Conservation (phyloP, 2,113 vertebrate genomes). For the Uria aalge region DNA sequence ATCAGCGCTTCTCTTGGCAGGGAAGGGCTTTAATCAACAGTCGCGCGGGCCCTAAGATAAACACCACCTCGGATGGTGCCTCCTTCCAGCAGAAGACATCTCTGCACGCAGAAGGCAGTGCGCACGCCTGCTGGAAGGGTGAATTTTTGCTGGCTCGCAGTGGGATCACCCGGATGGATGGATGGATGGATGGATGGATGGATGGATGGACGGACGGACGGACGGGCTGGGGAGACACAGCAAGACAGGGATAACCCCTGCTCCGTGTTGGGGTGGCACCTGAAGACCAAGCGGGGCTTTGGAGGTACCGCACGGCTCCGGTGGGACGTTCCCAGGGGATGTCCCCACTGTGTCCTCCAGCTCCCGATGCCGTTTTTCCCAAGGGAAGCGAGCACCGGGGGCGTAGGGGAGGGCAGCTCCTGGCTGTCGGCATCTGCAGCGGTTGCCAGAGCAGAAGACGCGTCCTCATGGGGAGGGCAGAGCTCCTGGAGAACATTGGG, state of each 20-base stretch:
- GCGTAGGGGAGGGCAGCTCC: no score
- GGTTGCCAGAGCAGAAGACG: neutral
- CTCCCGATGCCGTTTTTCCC: no score
- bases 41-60: accelerated
- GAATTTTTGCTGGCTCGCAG: neutral
- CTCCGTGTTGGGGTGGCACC: no score
- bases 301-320: no score
- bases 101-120: neutral
- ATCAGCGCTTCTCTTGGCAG: neutral
- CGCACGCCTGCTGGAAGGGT: accelerated
- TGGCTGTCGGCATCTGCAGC: neutral
- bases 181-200: neutral
- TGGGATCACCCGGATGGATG: neutral
- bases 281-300: no score
- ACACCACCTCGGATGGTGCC: accelerated
- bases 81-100: neutral
- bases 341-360: no score
- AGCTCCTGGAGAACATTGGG: neutral
- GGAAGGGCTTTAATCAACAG: neutral
- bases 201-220: neutral
- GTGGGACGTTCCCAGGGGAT: no score
- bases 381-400: no score
- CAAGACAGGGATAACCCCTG: neutral
- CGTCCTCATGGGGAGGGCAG: neutral
- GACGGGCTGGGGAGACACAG: neutral